Evolutionary conservation across 2,113 vertebrate species (phyloP), one percentile per base, ranked within the genome.

Genomic region (Irena cyanogastra): DNA sequence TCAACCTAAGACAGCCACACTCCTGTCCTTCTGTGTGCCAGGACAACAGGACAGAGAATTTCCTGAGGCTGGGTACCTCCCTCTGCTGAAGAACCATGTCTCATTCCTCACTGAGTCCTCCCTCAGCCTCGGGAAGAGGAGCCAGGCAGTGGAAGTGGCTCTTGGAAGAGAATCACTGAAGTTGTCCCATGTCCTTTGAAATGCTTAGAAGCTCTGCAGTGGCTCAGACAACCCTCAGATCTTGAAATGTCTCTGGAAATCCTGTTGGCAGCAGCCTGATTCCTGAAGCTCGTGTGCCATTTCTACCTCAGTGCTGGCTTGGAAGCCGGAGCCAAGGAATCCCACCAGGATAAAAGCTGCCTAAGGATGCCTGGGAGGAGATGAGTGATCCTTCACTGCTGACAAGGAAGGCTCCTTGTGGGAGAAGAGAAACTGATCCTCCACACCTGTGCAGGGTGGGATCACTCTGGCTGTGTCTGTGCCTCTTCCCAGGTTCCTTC

Each of bases 221-320:
- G 66, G 53, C 45, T 79, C 35, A 85, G 92, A 33, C 20, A 85
- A 2, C 16, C 30, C 88, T 86, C 53, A 79, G 70, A 68, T 78
- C 61, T 84, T 59, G 53, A 24, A 63, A 18, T 18, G 21, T 28
- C 66, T 93, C 37, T 87, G 66, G 94, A 50, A 93, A 57, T 85
- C 66, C 70, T 27, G 3, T 39, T 78, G 84, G 82, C 74, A 60
- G 57, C 61, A 79, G 75, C 81, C 74, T n/a, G 20, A 17, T 24
- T 89, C 59, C 44, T 60, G 75, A 69, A 83, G 44, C 59, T 82
- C 61, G 2, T 20, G 78, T 66, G 56, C 31, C 17, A 1, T 59
- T 10, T 19, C 53, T 53, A 6, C 65, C 70, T 91, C 60, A 3
- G 70, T 8, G 30, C 78, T 94, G 90, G 11, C 74, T 75, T 69